These are phyloP conservation scores for Diabrotica virgifera DNA, from an alignment of 1,140 invertebrate species.

Conservation along the genomic window DNA sequence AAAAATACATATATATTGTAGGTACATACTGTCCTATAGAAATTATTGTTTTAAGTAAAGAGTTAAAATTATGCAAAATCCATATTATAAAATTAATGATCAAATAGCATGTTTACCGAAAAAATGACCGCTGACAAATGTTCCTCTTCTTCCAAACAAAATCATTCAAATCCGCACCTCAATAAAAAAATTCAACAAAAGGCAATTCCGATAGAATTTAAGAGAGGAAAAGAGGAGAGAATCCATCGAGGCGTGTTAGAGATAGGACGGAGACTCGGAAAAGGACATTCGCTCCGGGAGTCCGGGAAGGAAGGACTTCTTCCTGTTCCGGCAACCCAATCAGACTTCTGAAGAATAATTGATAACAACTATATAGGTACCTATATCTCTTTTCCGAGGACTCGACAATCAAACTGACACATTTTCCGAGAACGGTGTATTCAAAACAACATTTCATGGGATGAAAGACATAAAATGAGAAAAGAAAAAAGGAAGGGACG, in stretches of 20 bases:
- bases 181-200: conserved; percentile 21
- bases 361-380: conserved; percentile 35
- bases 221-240: conserved; percentile 29
- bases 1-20: no score
- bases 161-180: background rate
- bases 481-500: no score
- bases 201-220: conserved; percentile 25
- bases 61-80: no score
- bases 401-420: conserved; percentile 6
- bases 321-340: conserved; percentile 48
- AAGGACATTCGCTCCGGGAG: conserved; percentile 48
- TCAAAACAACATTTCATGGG: background rate
- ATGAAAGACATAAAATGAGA: no score
- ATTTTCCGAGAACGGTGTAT: background rate
- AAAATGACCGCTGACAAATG: no score
- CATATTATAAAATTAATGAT: no score
- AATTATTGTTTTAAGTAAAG: no score
- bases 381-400: conserved; percentile 9
- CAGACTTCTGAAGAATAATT: conserved; percentile 44
- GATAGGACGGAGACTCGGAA: conserved; percentile 45
- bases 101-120: no score
- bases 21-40: no score
- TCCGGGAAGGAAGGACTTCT: conserved; percentile 49
- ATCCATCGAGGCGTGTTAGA: conserved; percentile 34
- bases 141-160: background rate